phyloP scores from a whole-genome alignment of 1,140 invertebrate species.

The Rhyacophila brunnea region DNA sequence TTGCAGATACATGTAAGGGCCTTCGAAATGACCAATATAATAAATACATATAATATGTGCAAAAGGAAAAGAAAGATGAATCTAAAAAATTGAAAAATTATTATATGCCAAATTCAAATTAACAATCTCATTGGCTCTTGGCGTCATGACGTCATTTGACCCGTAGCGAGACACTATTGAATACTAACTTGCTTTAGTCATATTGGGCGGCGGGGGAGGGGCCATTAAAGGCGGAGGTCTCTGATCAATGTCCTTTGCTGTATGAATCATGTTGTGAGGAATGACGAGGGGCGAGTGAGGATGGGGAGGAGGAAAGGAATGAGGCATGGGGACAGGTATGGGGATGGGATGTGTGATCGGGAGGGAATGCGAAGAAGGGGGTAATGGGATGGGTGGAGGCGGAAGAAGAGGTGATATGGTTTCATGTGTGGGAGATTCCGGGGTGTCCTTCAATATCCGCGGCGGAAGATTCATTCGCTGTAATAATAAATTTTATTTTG shows the following conservation, averaged over 20 bases:
- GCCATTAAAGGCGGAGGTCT: slow-evolving; percentile 43
- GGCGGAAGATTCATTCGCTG: slow-evolving; percentile 26
- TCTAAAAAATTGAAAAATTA: too few species aligned
- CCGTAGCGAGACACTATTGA: too few species aligned
- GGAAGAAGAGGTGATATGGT: slow-evolving; percentile 28
- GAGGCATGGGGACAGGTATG: neutral
- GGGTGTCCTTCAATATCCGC: slow-evolving; percentile 38
- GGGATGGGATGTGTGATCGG: slow-evolving; percentile 14
- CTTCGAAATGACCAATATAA: too few species aligned
- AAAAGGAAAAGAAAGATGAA: too few species aligned
- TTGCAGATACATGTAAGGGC: too few species aligned
- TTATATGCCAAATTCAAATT: too few species aligned
- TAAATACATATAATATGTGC: too few species aligned
- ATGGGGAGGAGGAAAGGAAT: slow-evolving; percentile 14
- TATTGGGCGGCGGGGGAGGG: slow-evolving; percentile 45
- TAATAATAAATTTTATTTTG: too few species aligned
- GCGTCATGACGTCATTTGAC: too few species aligned
- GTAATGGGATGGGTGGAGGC: slow-evolving; percentile 37
- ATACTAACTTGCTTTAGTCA: neutral
- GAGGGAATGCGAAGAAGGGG: slow-evolving; percentile 12
- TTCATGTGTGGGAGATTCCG: slow-evolving; percentile 5
- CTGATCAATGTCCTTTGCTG: slow-evolving; percentile 42
- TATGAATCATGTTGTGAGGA: too few species aligned
- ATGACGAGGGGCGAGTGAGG: neutral
- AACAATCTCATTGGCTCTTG: too few species aligned